A percentile compares a stretch with the other conserved stretches of the same genome.
phyloP scores from a whole-genome alignment of 2,113 vertebrate genomes.

The Todiramphus chloris region DNA sequence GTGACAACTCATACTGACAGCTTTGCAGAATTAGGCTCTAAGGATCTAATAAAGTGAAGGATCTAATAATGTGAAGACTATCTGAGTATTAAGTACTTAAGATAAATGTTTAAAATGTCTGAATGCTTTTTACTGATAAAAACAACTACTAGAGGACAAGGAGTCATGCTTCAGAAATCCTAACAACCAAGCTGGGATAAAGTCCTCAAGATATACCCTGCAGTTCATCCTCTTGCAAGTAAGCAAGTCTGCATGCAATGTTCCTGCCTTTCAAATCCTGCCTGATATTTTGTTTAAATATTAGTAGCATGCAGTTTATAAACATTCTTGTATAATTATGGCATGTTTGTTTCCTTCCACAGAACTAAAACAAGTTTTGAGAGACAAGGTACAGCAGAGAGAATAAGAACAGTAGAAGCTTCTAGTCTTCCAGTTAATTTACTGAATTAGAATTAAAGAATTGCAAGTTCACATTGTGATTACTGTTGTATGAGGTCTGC shows the following conservation, averaged over 20 bases:
- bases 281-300: not conserved
- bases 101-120: not conserved
- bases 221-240: not conserved
- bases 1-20: not conserved
- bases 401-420: not conserved
- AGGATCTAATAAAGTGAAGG: not conserved
- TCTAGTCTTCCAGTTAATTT: not conserved
- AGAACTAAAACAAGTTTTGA: not conserved
- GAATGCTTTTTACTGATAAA: not conserved
- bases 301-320: not conserved
- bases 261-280: not conserved
- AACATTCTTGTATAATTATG: not conserved
- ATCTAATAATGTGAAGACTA: not conserved
- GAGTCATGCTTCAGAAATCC: not conserved
- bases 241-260: not conserved
- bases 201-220: not conserved
- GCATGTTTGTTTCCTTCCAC: not conserved
- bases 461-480: not conserved
- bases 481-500: not conserved
- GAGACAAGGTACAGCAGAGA: not conserved
- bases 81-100: not conserved
- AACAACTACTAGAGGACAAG: not conserved
- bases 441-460: not conserved
- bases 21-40: not conserved
- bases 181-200: not conserved